Conservation (phyloP, 2,888 invertebrate species). For the Taenaris catops region DNA sequence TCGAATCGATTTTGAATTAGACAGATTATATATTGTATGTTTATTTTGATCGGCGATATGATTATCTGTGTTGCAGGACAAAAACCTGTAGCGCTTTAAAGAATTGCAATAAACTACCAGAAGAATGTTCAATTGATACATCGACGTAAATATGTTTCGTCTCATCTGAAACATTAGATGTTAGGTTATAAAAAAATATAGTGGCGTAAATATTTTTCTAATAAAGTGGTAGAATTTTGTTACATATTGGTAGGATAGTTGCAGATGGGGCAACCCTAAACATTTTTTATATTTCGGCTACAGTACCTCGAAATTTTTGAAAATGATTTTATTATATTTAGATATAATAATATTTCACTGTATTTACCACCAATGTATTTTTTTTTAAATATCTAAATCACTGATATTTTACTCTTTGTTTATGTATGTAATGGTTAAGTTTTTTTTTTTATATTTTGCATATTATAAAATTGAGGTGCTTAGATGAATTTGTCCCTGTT, state of each 20-base stretch:
- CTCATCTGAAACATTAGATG: slow-evolving; percentile 7
- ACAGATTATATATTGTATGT: slow-evolving; percentile 32
- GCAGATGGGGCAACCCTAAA: slow-evolving; percentile 1
- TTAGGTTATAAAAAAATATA: slow-evolving; percentile 15
- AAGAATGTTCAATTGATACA: slow-evolving; percentile 12
- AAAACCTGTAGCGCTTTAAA: background rate
- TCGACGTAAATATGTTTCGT: slow-evolving; percentile 11
- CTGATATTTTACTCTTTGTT: slow-evolving; percentile 8
- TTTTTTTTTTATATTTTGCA: slow-evolving; percentile 16
- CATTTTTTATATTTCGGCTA: no score
- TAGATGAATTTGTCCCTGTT: slow-evolving; percentile 41
- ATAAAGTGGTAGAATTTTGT: slow-evolving; percentile 14
- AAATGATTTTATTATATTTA: slow-evolving; percentile 9
- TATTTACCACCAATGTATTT: slow-evolving; percentile 8
- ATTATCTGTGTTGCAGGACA: no score
- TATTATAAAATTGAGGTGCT: slow-evolving; percentile 48
- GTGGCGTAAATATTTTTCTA: slow-evolving; percentile 22
- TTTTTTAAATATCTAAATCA: slow-evolving; percentile 9
- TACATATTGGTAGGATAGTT: slow-evolving; percentile 5
- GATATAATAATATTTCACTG: slow-evolving; percentile 5
- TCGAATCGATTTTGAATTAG: slow-evolving; percentile 63
- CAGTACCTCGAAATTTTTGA: slow-evolving; percentile 11
- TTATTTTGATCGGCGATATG: slow-evolving; percentile 29
- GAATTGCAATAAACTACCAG: slow-evolving; percentile 9
- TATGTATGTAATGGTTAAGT: slow-evolving; percentile 6